These are phyloP conservation scores for Lordiphosa fenestrarum DNA, from an alignment of 2,888 invertebrate species.

Conservation along the genomic window DNA sequence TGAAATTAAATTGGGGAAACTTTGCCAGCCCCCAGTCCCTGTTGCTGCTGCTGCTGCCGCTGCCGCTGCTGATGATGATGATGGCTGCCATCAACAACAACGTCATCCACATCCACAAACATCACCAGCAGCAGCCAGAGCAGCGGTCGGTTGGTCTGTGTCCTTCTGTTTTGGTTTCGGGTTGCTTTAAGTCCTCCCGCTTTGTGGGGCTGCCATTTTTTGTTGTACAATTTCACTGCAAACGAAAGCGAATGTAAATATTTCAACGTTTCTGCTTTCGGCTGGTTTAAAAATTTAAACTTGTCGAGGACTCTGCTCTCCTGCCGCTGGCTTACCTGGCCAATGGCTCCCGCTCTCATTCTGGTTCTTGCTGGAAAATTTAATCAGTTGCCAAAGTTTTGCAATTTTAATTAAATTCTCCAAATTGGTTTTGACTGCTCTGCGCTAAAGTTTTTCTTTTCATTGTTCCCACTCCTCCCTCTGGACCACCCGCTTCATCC, in stretches of 20 bases:
- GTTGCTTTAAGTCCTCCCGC: slow-evolving; percentile 54
- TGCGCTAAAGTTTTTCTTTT: slow-evolving; percentile 70
- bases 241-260: slow-evolving; percentile 74
- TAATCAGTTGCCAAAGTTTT: slow-evolving; percentile 78
- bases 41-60: slow-evolving; percentile 17
- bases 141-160: slow-evolving; percentile 38
- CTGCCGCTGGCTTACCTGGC: slow-evolving; percentile 46
- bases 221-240: slow-evolving; percentile 46
- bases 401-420: slow-evolving; percentile 79
- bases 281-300: slow-evolving; percentile 69
- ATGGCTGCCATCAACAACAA: slow-evolving; percentile 71
- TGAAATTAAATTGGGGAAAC: slow-evolving; percentile 79
- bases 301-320: slow-evolving; percentile 48
- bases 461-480: slow-evolving; percentile 34
- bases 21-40: slow-evolving; percentile 54
- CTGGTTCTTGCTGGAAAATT: slow-evolving; percentile 62
- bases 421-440: slow-evolving; percentile 78
- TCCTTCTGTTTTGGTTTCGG: slow-evolving; percentile 42
- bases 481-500: slow-evolving; percentile 24
- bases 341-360: slow-evolving; percentile 18
- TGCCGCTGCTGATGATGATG: slow-evolving; percentile 32
- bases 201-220: slow-evolving; percentile 51
- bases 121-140: slow-evolving; percentile 32
- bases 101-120: slow-evolving; percentile 46
- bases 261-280: slow-evolving; percentile 54